A percentile compares a stretch with the other conserved stretches of the same genome.
phyloP scores from a whole-genome alignment of 2,113 vertebrate species.

The Malurus alboscapulatus region DNA sequence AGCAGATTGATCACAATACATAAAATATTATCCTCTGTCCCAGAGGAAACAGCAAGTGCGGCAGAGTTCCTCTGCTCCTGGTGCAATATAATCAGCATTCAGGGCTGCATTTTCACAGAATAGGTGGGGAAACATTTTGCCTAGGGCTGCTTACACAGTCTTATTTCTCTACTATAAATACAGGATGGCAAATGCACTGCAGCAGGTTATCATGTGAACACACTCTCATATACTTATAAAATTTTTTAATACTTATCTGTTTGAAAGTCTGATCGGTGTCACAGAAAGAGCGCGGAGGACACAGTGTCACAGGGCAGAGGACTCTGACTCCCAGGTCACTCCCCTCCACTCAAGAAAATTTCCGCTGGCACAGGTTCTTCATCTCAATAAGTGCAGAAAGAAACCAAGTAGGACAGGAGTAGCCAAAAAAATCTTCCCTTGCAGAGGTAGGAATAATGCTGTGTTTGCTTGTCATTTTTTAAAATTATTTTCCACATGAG shows the following conservation, averaged over 20 bases:
- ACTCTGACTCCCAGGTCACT: not conserved
- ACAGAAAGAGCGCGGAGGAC: not conserved
- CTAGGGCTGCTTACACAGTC: not conserved
- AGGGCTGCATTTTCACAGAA: not conserved
- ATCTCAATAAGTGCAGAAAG: not conserved
- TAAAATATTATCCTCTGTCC: not conserved
- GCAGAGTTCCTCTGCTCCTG: not conserved
- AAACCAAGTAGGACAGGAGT: not conserved
- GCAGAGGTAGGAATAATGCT: not conserved
- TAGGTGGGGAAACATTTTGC: not conserved
- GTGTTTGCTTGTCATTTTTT: not conserved
- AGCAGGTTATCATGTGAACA: not conserved
- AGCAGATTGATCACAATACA: not conserved
- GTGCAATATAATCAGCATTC: accelerated
- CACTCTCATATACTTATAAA: not conserved
- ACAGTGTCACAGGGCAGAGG: not conserved
- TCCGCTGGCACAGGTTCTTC: not conserved
- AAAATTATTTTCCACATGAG: not conserved
- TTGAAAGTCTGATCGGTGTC: not conserved
- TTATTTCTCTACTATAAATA: not conserved
- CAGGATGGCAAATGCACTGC: not conserved
- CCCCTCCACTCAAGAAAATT: not conserved
- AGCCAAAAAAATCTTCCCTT: not conserved
- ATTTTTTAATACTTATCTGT: not conserved
- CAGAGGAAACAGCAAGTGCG: not conserved